Conservation (phyloP, 2,113 vertebrate genomes). For the Athene cunicularia region DNA sequence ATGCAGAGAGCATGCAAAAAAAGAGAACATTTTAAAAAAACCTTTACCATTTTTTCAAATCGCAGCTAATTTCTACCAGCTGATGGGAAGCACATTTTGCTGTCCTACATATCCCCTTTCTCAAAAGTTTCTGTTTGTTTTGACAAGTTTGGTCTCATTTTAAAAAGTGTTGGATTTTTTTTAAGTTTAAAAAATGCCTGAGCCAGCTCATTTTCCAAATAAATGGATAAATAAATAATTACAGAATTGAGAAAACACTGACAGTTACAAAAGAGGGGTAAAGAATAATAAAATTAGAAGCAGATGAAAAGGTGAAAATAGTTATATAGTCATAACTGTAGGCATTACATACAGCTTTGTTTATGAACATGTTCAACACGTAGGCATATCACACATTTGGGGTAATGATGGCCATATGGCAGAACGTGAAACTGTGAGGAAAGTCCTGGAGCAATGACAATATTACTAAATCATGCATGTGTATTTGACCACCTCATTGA, state of each 20-base stretch:
- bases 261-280: background rate
- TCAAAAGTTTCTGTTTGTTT: constrained; percentile 5
- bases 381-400: background rate
- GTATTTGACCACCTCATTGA: background rate
- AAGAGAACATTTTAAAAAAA: background rate
- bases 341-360: background rate
- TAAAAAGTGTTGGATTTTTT: background rate
- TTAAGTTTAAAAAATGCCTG: background rate
- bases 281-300: background rate
- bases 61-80: constrained; percentile 43
- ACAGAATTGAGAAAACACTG: background rate
- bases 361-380: background rate
- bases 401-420: background rate
- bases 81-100: constrained; percentile 17
- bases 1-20: background rate
- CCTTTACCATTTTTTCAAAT: background rate
- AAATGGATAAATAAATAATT: background rate
- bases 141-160: background rate
- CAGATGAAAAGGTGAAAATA: background rate
- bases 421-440: background rate
- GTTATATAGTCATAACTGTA: background rate
- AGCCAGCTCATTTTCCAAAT: background rate
- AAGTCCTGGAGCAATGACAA: background rate
- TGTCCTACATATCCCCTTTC: background rate
- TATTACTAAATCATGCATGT: background rate